Evolutionary conservation across 1,140 invertebrate species (phyloP).

Genomic region (Drosophila miranda): DNA sequence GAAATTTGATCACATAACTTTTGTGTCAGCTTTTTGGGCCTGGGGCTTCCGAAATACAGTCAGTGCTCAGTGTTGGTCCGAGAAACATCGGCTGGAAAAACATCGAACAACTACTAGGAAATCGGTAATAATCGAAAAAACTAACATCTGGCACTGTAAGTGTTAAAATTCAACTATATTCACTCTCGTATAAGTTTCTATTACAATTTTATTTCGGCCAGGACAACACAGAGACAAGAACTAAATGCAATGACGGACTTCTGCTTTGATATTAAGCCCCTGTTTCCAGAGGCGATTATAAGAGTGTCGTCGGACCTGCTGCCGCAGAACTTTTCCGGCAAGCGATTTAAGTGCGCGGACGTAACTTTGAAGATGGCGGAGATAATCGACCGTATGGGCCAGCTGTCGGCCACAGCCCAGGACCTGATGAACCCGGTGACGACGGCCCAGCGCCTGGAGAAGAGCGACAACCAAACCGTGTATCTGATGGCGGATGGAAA

Average conservation of each 20-base stretch:
- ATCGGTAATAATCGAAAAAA: no score
- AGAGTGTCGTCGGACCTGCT: constrained; percentile 18
- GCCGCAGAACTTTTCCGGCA: not conserved
- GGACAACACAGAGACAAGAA: no score
- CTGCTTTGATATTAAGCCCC: constrained; percentile 27
- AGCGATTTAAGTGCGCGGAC: not conserved
- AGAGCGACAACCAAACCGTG: constrained; percentile 14
- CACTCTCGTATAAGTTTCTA: no score
- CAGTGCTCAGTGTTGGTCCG: no score
- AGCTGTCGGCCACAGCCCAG: constrained; percentile 39
- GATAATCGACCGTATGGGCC: constrained; percentile 35
- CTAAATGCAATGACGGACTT: constrained; percentile 30
- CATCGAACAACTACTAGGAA: no score
- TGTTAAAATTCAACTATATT: no score
- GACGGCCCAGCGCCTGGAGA: not conserved
- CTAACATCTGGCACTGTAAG: no score
- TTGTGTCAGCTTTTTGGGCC: no score
- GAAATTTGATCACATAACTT: no score
- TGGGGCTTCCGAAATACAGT: no score
- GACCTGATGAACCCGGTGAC: constrained; percentile 1
- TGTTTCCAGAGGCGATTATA: constrained; percentile 37
- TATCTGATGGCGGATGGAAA: constrained; percentile 50
- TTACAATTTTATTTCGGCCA: no score
- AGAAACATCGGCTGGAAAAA: no score
- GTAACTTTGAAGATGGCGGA: not conserved